phyloP scores from a whole-genome alignment of 2,888 invertebrate genomes.

The Achlya flavicornis region DNA sequence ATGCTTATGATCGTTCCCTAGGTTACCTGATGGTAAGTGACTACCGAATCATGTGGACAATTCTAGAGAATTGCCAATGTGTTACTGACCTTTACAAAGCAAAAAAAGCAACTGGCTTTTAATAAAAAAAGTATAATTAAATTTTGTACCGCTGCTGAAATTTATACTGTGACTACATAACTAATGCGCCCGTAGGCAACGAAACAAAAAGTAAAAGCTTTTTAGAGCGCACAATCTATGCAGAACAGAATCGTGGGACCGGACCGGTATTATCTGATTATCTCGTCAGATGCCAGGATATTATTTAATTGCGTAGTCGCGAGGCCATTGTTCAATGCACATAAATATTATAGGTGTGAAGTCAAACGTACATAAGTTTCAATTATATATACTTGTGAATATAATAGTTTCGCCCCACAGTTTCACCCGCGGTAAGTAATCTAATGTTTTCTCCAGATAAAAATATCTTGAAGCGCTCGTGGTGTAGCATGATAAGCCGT shows the following conservation, averaged over 20 bases:
- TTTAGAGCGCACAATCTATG: slow-evolving; percentile 27
- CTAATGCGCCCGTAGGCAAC: slow-evolving; percentile 2
- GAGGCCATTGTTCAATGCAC: neutral
- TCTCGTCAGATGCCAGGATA: neutral
- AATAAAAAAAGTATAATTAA: no score
- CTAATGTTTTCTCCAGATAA: no score
- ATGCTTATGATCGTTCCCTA: no score
- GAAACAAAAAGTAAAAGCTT: slow-evolving; percentile 42
- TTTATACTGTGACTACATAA: neutral
- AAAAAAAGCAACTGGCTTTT: no score
- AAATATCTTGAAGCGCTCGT: no score
- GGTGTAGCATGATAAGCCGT: no score
- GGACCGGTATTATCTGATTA: slow-evolving; percentile 18
- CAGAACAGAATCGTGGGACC: slow-evolving; percentile 26
- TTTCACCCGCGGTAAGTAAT: no score
- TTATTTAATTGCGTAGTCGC: slow-evolving; percentile 1
- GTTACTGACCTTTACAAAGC: no score
- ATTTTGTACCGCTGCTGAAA: neutral
- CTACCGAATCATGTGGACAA: no score
- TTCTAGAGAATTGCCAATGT: no score
- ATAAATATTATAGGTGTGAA: neutral
- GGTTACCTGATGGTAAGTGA: no score
- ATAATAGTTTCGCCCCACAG: no score
- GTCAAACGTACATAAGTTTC: neutral
- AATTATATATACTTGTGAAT: neutral